These are phyloP conservation scores for Drosophila neotestacea DNA, from an alignment of 2,888 invertebrate genomes.

Conservation along the genomic window DNA sequence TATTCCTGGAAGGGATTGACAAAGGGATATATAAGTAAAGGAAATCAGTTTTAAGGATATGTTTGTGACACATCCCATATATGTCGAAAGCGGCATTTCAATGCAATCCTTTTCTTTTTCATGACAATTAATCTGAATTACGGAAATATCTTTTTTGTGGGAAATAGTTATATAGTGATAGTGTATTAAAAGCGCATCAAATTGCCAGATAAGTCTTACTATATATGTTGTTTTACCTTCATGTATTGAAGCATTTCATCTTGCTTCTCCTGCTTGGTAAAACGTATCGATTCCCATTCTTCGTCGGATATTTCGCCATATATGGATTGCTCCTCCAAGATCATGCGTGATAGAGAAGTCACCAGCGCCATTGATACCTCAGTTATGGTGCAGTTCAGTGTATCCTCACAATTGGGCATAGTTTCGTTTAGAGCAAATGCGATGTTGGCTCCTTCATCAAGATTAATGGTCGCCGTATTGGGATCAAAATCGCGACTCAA, in stretches of 20 bases:
- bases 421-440: constrained; percentile 92
- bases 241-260: constrained; percentile 88
- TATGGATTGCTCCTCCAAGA: constrained; percentile 90
- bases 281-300: constrained; percentile 93
- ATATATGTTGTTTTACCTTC: constrained; percentile 86
- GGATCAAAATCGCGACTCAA: constrained; percentile 85
- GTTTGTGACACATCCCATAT: too few relatives aligned
- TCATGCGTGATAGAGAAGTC: constrained; percentile 89
- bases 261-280: constrained; percentile 89
- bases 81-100: too few relatives aligned
- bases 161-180: too few relatives aligned
- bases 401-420: constrained; percentile 87
- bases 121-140: too few relatives aligned
- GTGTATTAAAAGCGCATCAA: too few relatives aligned
- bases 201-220: too few relatives aligned
- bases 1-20: constrained; percentile 67
- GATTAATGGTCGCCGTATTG: constrained; percentile 86
- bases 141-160: too few relatives aligned
- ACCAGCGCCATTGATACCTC: constrained; percentile 89
- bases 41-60: too few relatives aligned
- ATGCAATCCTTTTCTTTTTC: too few relatives aligned
- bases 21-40: too few relatives aligned
- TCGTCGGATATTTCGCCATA: constrained; percentile 92
- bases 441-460: constrained; percentile 92
- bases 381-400: constrained; percentile 89